Percentiles rank a stretch among this genome's conserved stretches.
phyloP scores from a whole-genome alignment of 2,888 invertebrate genomes.

The Microctonus brassicae region DNA sequence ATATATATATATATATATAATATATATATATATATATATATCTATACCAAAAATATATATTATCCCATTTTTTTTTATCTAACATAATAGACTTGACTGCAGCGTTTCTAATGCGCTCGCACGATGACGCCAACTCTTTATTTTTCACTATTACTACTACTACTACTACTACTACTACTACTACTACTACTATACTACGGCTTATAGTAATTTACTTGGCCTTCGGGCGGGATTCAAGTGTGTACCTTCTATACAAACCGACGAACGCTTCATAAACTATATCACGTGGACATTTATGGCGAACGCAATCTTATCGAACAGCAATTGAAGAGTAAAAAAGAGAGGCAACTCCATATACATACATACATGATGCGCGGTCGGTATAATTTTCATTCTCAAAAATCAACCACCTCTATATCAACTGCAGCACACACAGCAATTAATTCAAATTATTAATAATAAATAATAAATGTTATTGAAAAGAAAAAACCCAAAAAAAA shows the following conservation, averaged over 20 bases:
- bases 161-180: background rate
- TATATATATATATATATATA: too few relatives aligned
- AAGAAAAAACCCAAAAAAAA: background rate
- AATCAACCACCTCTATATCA: constrained; percentile 16
- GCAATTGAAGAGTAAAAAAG: constrained; percentile 31
- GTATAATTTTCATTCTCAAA: constrained; percentile 15
- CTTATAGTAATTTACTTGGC: constrained; percentile 6
- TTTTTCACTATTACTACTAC: background rate
- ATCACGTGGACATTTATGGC: constrained; percentile 47
- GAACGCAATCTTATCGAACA: constrained; percentile 46
- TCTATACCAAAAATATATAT: too few relatives aligned
- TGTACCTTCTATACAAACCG: constrained; percentile 17
- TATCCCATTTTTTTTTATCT: constrained; percentile 21
- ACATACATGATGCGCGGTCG: background rate
- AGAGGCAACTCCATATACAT: constrained; percentile 20
- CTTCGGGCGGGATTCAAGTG: constrained; percentile 36
- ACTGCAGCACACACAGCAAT: background rate
- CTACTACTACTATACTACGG: background rate
- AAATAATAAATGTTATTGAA: constrained; percentile 32
- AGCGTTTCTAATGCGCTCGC: background rate
- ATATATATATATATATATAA: too few relatives aligned
- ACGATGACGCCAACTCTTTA: background rate
- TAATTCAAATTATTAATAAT: background rate
- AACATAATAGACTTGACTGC: background rate
- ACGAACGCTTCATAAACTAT: constrained; percentile 42